Evolutionary conservation across 2,113 vertebrate genomes (phyloP).

Genomic region (Glaucomys volans): DNA sequence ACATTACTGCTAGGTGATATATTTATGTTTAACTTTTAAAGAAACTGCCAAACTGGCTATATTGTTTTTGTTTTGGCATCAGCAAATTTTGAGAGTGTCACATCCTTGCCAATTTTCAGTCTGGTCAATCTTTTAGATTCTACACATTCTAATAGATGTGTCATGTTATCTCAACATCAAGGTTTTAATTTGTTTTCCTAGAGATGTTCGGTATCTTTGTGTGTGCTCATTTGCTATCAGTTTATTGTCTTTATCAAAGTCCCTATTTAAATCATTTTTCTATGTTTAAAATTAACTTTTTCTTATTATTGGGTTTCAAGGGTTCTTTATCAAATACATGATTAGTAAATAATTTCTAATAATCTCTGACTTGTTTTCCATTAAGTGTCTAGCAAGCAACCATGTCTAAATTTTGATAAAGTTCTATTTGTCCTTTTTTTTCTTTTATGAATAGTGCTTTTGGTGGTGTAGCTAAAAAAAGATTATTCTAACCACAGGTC

Average conservation of each 20-base stretch:
- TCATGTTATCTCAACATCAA: neutral
- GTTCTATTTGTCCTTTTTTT: neutral
- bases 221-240: neutral
- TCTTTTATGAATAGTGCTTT: neutral
- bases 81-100: neutral
- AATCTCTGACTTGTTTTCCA: neutral
- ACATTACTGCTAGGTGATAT: neutral
- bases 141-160: neutral
- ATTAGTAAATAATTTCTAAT: neutral
- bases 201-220: neutral
- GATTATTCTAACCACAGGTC: neutral
- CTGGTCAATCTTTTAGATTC: neutral
- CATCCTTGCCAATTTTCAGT: neutral
- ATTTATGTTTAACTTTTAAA: neutral
- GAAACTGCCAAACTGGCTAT: neutral
- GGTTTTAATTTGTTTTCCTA: neutral
- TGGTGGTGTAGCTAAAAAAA: neutral
- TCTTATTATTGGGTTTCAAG: neutral
- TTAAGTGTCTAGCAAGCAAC: neutral
- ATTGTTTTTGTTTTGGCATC: neutral
- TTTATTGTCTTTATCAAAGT: no score
- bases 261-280: no score
- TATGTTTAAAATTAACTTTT: no score
- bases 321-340: neutral
- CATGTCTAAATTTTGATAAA: neutral